Base-by-base conservation (phyloP, 35 echinoderm and acorn worm genomes). In the Apostichopus californicus region DNA sequence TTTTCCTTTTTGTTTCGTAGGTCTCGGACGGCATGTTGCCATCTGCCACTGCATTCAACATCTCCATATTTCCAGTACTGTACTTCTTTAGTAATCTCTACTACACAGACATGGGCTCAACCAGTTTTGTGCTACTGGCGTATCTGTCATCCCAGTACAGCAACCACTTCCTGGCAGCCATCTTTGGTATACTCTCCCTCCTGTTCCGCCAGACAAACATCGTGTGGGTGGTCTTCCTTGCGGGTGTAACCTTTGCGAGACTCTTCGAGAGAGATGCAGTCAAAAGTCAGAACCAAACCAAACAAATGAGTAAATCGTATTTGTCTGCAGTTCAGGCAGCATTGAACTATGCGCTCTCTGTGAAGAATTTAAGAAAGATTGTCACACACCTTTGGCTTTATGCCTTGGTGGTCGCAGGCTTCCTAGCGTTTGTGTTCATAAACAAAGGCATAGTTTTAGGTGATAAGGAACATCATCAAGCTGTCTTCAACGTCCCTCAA, bases 151-250 rank as follows among this genome's bases (percentile, higher is more conserved):
- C 86, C 91, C 92, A 96, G 64, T 86, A 96, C 64, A 93, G 86
- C 70, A 94, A 94, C 93, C 95, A 96, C 77, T 26, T 96, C 13
- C 73, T 93, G 20, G 95, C 97, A 63, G 91, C 92, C 13, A 7
- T 99, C 54, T 82, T 95, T 73, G 93, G 95, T 34, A 88, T 54
- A 2, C 83, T 87, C 26, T 93, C 95, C 8, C 81, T 99, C 57
- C 14, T 99, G 90, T 99, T 99, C 92, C 93, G 97, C 5, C 97
- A 99, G 84, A 96, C 97, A 13, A 99, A 99, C 90, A 95, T 99
- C 77, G 87, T 99, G 6, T 99, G 97, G 97, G 95, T 99, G 17
- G 92, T 99, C 52, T 99, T 99, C 91, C 78, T 95, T 25, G 97
- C 97, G 2, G 95, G 97, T 0, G 72, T 93, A 1, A 92, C 93